Evolutionary conservation across 2,113 vertebrate genomes (phyloP).

Genomic region (Isichthys henryi): DNA sequence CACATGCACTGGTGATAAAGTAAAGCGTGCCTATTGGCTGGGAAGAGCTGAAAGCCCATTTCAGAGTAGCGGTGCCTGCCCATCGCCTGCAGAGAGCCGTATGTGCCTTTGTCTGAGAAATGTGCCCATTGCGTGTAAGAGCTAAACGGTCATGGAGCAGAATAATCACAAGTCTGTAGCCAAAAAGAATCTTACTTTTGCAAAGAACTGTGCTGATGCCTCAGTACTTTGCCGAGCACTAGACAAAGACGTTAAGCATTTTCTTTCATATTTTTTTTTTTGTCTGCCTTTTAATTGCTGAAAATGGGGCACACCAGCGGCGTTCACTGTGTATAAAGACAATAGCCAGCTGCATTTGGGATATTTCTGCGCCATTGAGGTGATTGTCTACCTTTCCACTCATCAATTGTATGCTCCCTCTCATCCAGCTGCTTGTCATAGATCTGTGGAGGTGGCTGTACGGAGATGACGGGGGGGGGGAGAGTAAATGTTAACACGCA

Average conservation of each 20-base stretch:
- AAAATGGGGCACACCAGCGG: not conserved
- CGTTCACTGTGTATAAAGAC: not conserved
- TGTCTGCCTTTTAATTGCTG: not conserved
- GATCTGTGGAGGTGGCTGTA: constrained; percentile 92
- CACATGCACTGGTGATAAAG: not conserved
- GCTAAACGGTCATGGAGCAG: not conserved
- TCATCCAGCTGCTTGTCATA: constrained; percentile 99
- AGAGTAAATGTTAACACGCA: not conserved
- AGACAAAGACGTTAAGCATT: not conserved
- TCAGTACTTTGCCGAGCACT: not conserved
- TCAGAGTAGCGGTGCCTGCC: not conserved
- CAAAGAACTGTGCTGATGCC: not conserved
- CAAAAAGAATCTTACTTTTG: not conserved
- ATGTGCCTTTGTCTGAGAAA: not conserved
- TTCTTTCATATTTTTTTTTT: not conserved
- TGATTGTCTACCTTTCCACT: constrained; percentile 88
- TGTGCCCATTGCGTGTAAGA: not conserved
- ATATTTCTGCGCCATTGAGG: not conserved
- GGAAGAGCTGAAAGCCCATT: not conserved
- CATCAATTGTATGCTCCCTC: constrained; percentile 97
- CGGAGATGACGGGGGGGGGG: not conserved
- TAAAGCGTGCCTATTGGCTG: not conserved
- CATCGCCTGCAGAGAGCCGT: not conserved
- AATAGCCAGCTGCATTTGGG: not conserved
- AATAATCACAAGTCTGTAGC: not conserved